Evolutionary conservation across 2,888 invertebrate genomes (phyloP), one percentile per base, ranked within the genome.

Genomic region (Chirona hameri): DNA sequence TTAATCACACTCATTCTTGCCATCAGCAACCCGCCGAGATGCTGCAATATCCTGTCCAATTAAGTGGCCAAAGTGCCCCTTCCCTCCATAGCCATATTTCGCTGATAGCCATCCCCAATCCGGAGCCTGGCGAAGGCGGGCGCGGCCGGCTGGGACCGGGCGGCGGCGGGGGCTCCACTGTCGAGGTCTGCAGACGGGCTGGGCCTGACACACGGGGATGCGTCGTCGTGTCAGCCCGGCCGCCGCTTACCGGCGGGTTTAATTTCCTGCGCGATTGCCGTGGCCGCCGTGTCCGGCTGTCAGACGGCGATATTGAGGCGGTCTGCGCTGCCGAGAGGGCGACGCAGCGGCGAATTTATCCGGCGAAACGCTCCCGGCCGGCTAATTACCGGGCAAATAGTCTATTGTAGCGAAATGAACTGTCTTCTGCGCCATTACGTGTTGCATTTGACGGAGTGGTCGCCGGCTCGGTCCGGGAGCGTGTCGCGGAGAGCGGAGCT

Each of bases 61-160:
- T 55, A 81, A 81, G 69, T 83, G 60, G 79, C 81, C 48, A 81
- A 76, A 81, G 81, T 48, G 76, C 81, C 46, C 69, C 48, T 18
- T 81, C 81, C 48, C 27, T 79, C 72, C 80, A 76, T 76, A 76
- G 81, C 79, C 72, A 81, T 52, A 79, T 81, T 81, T 83, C 83
- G 81, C 81, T 76, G 52, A 52, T 52, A 52, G 52, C 18, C 52
- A 52, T 52, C 52, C 52, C 18, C 15, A 52, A 39, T 39, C 39
- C 39, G 39, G 52, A 18, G 52, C 7, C 18, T 52, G 52, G 7
- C 1, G 52, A 12, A 52, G 52, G 5, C 52, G 52, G 39, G 39
- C 39, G 39, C 39, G 39, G 39, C 7, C 39, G 39, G 39, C 39
- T 39, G 39, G 39, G 39, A 52, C 52, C 18, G 52, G 52, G 15